These are phyloP conservation scores for Pyralis farinalis DNA, from an alignment of 2,888 invertebrate genomes.

Conservation along the genomic window DNA sequence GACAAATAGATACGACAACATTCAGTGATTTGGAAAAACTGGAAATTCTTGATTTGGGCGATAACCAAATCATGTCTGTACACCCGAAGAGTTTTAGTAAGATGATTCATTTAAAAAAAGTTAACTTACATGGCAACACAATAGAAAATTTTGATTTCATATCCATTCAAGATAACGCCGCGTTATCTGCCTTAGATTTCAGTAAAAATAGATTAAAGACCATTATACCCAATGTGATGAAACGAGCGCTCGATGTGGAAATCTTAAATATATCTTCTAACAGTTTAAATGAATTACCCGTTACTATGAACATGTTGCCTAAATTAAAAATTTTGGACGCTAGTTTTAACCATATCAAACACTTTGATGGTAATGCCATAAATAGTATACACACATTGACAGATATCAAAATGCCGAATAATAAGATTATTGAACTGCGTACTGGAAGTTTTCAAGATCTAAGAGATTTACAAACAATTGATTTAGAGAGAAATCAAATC, in stretches of 20 bases:
- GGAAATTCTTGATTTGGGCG: conserved; percentile 87
- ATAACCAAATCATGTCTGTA: conserved; percentile 86
- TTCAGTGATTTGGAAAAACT: conserved; percentile 86
- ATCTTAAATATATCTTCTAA: conserved; percentile 90
- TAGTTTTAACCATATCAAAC: conserved; percentile 88
- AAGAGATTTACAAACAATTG: conserved; percentile 85
- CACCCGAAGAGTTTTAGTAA: conserved; percentile 84
- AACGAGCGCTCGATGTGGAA: conserved; percentile 84
- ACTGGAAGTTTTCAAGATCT: conserved; percentile 87
- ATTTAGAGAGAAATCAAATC: conserved; percentile 91
- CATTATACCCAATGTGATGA: conserved; percentile 83
- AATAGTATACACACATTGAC: conserved; percentile 85
- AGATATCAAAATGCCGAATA: conserved; percentile 87
- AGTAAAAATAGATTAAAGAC: conserved; percentile 88
- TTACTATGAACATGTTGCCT: conserved; percentile 84
- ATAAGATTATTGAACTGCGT: conserved; percentile 86
- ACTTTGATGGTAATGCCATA: conserved; percentile 85
- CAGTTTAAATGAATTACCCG: conserved; percentile 86
- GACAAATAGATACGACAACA: conserved; percentile 84
- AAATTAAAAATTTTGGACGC: conserved; percentile 87
- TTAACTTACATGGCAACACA: conserved; percentile 89
- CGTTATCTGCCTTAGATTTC: conserved; percentile 85
- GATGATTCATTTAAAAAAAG: conserved; percentile 83
- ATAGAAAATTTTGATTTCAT: conserved; percentile 86
- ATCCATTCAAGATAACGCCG: conserved; percentile 83